Evolutionary conservation across 2,797 vertebrate genomes (phyloP).

Genomic region (Scleropages formosus): DNA sequence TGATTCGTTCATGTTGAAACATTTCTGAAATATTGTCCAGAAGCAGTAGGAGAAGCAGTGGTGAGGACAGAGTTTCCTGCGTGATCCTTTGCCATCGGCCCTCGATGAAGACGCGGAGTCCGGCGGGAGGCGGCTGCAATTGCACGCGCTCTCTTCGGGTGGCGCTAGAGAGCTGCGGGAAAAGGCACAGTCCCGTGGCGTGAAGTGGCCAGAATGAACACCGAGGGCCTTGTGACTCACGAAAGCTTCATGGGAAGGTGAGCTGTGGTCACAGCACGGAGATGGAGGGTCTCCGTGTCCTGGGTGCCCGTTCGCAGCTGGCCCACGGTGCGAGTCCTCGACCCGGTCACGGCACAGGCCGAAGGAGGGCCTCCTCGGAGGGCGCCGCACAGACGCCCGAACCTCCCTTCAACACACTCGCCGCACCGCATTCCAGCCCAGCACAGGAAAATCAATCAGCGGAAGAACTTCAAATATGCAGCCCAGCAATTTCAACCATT

Average conservation of each 20-base stretch:
- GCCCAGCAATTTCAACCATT: background rate
- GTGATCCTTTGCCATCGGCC: conserved; percentile 29
- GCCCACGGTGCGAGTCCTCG: conserved; percentile 18
- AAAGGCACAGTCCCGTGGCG: conserved; percentile 48
- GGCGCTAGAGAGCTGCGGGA: conserved; percentile 86
- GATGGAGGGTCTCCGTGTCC: conserved; percentile 24
- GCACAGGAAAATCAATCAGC: background rate
- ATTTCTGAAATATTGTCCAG: too few relatives aligned
- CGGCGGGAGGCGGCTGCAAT: conserved; percentile 65
- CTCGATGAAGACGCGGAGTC: conserved; percentile 42
- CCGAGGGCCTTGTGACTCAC: conserved; percentile 33
- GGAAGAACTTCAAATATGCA: background rate
- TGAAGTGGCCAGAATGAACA: conserved; percentile 25
- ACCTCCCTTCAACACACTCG: background rate
- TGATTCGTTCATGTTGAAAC: too few relatives aligned
- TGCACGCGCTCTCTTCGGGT: conserved; percentile 77
- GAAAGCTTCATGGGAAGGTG: conserved; percentile 37
- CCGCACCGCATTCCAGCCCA: background rate
- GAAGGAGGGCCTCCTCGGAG: background rate
- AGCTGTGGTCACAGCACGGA: conserved; percentile 26
- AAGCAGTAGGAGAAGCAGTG: too few relatives aligned
- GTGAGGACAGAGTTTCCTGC: too few relatives aligned
- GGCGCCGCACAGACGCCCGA: conserved; percentile 14
- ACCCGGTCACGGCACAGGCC: conserved; percentile 14
- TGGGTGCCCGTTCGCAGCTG: conserved; percentile 22